Base-by-base conservation (phyloP, 1,140 invertebrate species). In the Battus philenor region DNA sequence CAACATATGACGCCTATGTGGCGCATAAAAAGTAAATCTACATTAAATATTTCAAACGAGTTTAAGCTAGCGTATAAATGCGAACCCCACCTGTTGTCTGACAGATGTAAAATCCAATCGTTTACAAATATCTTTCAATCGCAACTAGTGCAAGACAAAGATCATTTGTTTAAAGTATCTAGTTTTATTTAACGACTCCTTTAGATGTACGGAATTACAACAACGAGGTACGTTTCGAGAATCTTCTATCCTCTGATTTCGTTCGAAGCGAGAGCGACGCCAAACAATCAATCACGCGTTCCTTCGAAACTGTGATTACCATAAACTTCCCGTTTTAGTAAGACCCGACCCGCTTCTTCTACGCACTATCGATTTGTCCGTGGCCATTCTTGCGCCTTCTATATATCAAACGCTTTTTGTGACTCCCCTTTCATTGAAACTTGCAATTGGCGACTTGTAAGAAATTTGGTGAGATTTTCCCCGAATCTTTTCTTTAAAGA, bases 241-340 rank as follows among this genome's bases (percentile, higher is more conserved):
- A 41, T 41, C 38, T 41, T 44, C 44, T 27, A 41, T 36, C 32
- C 43, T 46, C 45, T 54, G 57, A 55, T 56, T 53, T 48, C 38
- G 44, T n/a, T 34, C 36, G 53, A 20, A 22, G 46, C 49, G 20
- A 47, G 49, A 53, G 51, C 50, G 59, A 51, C 63, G 53, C 54
- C 59, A 61, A 70, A 74, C 70, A 84, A 84, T 84, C 80, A 84
- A 84, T 84, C 80, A 84, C 71, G 53, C 45, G 59, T 62, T 73
- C 67, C 63, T 75, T 66, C 65, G 51, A 54, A 67, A 39, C 56
- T 58, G 67, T 76, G 74, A 84, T 82, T 84, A 80, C 74, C 80
- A 82, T 82, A 84, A 84, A 84, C 69, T 81, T 73, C 62, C 64
- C 74, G 68, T 77, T 81, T 78, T 74, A 74, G 57, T 65, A 68